These are phyloP conservation scores for Rutilus rutilus DNA, from an alignment of 2,113 vertebrate species.

Conservation along the genomic window DNA sequence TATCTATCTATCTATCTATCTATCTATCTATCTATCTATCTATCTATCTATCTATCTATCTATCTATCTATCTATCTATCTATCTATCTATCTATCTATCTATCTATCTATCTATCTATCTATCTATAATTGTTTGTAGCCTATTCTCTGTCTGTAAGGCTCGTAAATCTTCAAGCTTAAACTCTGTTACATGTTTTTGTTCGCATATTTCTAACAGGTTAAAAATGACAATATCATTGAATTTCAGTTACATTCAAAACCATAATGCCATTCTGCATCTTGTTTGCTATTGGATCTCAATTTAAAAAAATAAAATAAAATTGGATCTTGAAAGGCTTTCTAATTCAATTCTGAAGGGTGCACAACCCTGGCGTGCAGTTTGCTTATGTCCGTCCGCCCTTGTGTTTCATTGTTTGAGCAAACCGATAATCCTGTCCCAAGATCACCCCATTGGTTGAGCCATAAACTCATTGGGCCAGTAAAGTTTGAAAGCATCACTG, in stretches of 20 bases:
- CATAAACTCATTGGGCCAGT: too few relatives aligned
- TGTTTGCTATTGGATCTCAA: not conserved
- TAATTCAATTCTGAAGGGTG: not conserved
- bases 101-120: not conserved
- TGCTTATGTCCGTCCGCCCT: not conserved
- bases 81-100: not conserved
- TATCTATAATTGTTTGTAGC: not conserved
- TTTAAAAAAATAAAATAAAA: not conserved
- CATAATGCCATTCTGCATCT: not conserved
- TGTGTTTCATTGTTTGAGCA: not conserved
- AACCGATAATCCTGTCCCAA: not conserved
- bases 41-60: not conserved
- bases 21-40: not conserved
- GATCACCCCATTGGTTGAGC: too few relatives aligned
- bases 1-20: not conserved
- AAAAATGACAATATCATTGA: not conserved
- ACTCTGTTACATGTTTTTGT: not conserved
- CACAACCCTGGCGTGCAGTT: not conserved
- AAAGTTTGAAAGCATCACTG: too few relatives aligned
- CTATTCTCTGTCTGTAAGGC: too few relatives aligned
- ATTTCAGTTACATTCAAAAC: not conserved
- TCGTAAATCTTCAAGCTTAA: not conserved
- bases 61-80: not conserved
- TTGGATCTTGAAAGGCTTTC: not conserved
- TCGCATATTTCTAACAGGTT: not conserved